Evolutionary conservation across 2,113 vertebrate species (phyloP).

Genomic region (Lichenostomus cassidix): DNA sequence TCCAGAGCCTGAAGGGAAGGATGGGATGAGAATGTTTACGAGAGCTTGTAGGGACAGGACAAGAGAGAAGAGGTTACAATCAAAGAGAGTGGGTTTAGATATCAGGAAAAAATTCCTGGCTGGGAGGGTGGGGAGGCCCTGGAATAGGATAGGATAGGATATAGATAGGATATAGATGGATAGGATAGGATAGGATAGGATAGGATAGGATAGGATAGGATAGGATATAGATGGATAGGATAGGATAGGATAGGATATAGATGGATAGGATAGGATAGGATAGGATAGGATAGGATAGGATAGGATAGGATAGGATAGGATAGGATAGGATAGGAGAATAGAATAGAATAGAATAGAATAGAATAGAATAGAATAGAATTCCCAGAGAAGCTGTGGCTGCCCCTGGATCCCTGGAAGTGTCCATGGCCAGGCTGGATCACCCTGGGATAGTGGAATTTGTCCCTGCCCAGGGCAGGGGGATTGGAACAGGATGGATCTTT

Average conservation of each 20-base stretch:
- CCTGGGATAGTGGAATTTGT: not conserved
- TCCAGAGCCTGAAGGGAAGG: too few relatives aligned
- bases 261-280: too few relatives aligned
- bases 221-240: too few relatives aligned
- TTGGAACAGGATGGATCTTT: not conserved
- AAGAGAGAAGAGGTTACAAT: not conserved
- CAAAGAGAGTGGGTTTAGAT: not conserved
- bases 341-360: too few relatives aligned
- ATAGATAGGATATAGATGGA: too few relatives aligned
- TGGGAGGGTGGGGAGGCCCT: not conserved
- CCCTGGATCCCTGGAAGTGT: not conserved
- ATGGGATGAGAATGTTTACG: not conserved
- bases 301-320: too few relatives aligned
- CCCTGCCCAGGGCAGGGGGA: not conserved
- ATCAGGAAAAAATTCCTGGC: not conserved
- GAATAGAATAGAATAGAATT: too few relatives aligned
- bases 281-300: too few relatives aligned
- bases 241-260: too few relatives aligned
- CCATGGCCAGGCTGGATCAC: not conserved
- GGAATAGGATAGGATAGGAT: not conserved
- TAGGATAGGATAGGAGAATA: too few relatives aligned
- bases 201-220: too few relatives aligned
- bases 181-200: too few relatives aligned
- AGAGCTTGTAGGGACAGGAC: not conserved
- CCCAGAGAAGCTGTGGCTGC: not conserved